phyloP scores from a whole-genome alignment of 2,888 invertebrate species.

The Euclidia mi region DNA sequence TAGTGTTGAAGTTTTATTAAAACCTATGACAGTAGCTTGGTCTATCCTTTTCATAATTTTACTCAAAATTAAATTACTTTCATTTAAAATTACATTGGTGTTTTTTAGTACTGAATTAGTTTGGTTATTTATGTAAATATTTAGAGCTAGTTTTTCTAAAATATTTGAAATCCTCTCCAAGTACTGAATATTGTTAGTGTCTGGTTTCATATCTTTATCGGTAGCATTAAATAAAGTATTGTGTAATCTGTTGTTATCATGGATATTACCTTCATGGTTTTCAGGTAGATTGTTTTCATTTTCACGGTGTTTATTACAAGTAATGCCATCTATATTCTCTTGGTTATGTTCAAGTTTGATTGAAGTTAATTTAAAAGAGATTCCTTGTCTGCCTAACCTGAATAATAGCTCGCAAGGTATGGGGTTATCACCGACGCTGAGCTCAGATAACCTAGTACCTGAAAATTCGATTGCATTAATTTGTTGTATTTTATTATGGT shows the following conservation, averaged over 20 bases:
- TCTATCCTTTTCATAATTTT: slow-evolving; percentile 29
- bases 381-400: slow-evolving; percentile 51
- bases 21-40: neutral
- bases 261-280: slow-evolving; percentile 19
- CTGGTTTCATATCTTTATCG: slow-evolving; percentile 13
- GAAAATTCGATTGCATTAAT: slow-evolving; percentile 62
- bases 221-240: slow-evolving; percentile 44
- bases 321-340: slow-evolving; percentile 60
- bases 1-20: slow-evolving; percentile 12
- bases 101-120: slow-evolving; percentile 11
- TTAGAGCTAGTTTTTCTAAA: slow-evolving; percentile 27
- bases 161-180: slow-evolving; percentile 37
- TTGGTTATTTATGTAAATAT: slow-evolving; percentile 28
- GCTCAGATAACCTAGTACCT: slow-evolving; percentile 55
- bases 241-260: slow-evolving; percentile 38
- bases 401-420: slow-evolving; percentile 68
- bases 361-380: slow-evolving; percentile 61
- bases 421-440: slow-evolving; percentile 79
- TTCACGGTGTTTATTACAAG: slow-evolving; percentile 50
- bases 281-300: neutral
- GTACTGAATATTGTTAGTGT: slow-evolving; percentile 24
- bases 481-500: slow-evolving; percentile 69
- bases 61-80: slow-evolving; percentile 22
- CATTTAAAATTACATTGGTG: too few relatives aligned
- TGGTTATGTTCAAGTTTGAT: slow-evolving; percentile 47